Percentiles rank a stretch among this genome's conserved stretches.
phyloP scores from a whole-genome alignment of 2,113 vertebrate species.

The Phalacrocorax aristotelis region DNA sequence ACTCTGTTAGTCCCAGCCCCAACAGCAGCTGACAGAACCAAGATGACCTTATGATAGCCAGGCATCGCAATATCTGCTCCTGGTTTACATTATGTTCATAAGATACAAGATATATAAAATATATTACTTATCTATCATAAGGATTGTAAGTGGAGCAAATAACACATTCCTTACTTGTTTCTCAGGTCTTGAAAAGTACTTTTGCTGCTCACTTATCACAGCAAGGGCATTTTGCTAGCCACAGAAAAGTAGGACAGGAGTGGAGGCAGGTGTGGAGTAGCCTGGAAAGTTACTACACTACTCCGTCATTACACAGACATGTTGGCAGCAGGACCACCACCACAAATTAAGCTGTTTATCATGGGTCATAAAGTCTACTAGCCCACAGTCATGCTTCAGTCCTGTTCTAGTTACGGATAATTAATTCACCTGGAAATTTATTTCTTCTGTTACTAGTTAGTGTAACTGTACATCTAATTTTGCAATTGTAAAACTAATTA shows the following conservation, averaged over 20 bases:
- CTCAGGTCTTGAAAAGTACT: background rate
- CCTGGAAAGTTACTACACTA: background rate
- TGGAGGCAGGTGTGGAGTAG: background rate
- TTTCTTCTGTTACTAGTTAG: background rate
- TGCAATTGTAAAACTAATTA: background rate
- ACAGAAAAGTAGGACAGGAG: background rate
- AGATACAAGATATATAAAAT: background rate
- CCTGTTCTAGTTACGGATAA: background rate
- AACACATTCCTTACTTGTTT: background rate
- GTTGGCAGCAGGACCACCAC: background rate
- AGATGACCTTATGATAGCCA: background rate
- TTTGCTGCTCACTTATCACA: background rate
- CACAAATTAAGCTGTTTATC: background rate
- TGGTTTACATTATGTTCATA: background rate
- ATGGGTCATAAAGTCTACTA: background rate
- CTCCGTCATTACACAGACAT: background rate
- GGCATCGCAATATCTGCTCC: background rate
- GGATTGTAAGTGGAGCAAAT: background rate
- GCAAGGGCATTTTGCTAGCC: background rate
- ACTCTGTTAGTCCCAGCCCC: background rate
- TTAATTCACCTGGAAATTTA: background rate
- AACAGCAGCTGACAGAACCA: background rate
- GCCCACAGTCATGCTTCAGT: background rate
- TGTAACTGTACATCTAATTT: background rate
- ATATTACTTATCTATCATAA: background rate